phyloP scores from a whole-genome alignment of 1,140 invertebrate genomes.

The Microplitis mediator region DNA sequence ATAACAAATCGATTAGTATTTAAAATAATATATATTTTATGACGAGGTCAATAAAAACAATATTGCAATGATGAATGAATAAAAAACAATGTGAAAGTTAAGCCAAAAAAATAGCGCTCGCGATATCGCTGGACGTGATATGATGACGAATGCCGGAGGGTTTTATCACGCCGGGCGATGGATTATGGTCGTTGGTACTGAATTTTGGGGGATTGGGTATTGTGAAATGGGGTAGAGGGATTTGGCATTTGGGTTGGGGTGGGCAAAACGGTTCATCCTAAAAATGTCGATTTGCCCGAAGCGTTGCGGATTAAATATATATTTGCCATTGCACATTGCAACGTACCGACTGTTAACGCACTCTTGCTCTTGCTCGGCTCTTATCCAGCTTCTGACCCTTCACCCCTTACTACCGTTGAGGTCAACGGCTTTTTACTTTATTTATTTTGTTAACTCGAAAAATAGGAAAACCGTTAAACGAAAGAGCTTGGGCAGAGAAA shows the following conservation, averaged over 20 bases:
- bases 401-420: neutral
- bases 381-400: neutral
- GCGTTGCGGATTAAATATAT: constrained; percentile 33
- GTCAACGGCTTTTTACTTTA: too few relatives aligned
- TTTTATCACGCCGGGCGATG: constrained; percentile 32
- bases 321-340: constrained; percentile 14
- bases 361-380: neutral
- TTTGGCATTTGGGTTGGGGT: neutral
- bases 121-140: constrained; percentile 30
- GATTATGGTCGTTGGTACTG: constrained; percentile 32
- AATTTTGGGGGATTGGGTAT: constrained; percentile 24
- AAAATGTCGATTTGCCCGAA: constrained; percentile 32
- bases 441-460: too few relatives aligned
- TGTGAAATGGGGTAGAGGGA: neutral
- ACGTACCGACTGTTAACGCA: constrained; percentile 18
- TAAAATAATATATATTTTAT: too few relatives aligned
- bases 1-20: too few relatives aligned
- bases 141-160: constrained; percentile 37
- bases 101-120: constrained; percentile 22
- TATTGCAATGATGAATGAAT: neutral
- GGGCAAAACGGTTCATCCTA: constrained; percentile 27
- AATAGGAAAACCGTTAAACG: constrained; percentile 5
- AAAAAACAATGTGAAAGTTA: constrained; percentile 1
- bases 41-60: neutral
- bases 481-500: constrained; percentile 13